Evolutionary conservation across 2,797 vertebrate genomes (phyloP), one percentile per base, ranked within the genome.

Genomic region (Eurystomus glaucurus): DNA sequence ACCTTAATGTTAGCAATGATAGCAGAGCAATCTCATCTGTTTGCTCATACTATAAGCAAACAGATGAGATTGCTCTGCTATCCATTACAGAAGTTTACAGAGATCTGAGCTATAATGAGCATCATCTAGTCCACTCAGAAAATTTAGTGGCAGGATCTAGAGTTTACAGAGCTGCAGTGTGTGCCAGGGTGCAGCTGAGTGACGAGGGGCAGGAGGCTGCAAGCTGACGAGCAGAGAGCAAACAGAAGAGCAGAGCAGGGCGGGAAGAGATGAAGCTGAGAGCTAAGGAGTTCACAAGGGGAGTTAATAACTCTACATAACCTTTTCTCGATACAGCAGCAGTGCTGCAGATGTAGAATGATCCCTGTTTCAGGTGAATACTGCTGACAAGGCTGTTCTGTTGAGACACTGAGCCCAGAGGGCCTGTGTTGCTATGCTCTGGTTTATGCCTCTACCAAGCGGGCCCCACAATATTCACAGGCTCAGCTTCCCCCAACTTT

Each of bases 321-420:
- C 41, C 37, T 85, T 94, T 87, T 50, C 80, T 82, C 37, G 46
- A 1, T 61, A 25, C 20, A 86, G 61, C 41, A 78, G 28, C 64
- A 65, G 57, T 29, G 29, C 23, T 84, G 33, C 51, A 81, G 69
- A n/a, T 64, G 28, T 66, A 25, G 69, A 58, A 50, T 33, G 4
- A 39, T 65, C 87, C 39, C 48, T 33, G 25, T 58, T 79, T 72
- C 51, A 83, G 65, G 62, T 70, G 45, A 46, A 18, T 0, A 0
- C 60, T 58, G 51, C 45, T 88, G 52, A 37, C 45, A 35, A 52
- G 55, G 57, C 72, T 90, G 46, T 82, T 88, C 71, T 87, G 54
- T 46, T 54, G 66, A 22, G 62, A 61, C 22, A 51, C 55, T 31
- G 35, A 51, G 33, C 54, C 57, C 58, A 58, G 51, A 2, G 2